Evolutionary conservation across 1,140 invertebrate species (phyloP), one percentile per base, ranked within the genome.

Genomic region (Mamestra configurata): DNA sequence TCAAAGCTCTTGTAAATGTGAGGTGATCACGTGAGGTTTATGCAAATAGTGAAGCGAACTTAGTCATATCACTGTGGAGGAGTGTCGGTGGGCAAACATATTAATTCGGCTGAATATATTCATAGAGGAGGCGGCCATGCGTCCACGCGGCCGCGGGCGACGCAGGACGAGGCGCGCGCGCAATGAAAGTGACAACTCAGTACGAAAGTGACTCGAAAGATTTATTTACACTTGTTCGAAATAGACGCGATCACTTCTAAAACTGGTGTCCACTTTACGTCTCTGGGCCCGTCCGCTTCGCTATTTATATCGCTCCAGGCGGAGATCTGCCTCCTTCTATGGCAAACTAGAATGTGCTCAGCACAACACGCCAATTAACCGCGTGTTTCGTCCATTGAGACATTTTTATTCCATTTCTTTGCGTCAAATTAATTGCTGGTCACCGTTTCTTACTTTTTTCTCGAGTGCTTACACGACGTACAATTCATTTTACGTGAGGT

Each of bases 201-300:
- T 84, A 91, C 89, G 90, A 93, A 94, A 93, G 92, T 90, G 86
- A 89, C 87, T 86, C 79, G 86, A 86, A 92, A 91, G 90, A 93
- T 93, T 93, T 93, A 93, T 94, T 94, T 92, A 93, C 90, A 92
- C 91, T 93, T 88, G 90, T 92, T 92, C 87, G 85, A 92, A 93
- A 94, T 93, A 93, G 89, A 92, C 83, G 78, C 88, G 80, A 86
- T 83, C 88, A 88, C 89, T 90, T 90, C 90, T 93, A 92, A 92
- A 94, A 93, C 90, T 91, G 86, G 89, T 93, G 91, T 92, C 90
- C 87, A 92, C 85, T 92, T 93, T 89, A 91, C 89, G 89, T 91
- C 88, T 88, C 84, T 81, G 86, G 83, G 70, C 82, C 86, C 84
- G 86, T 86, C 87, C 80, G 84, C 84, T 82, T 73, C 81, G 88